These are phyloP conservation scores for Trematocara stigmaticum DNA, from an alignment of 2,113 vertebrate genomes.

Conservation along the genomic window DNA sequence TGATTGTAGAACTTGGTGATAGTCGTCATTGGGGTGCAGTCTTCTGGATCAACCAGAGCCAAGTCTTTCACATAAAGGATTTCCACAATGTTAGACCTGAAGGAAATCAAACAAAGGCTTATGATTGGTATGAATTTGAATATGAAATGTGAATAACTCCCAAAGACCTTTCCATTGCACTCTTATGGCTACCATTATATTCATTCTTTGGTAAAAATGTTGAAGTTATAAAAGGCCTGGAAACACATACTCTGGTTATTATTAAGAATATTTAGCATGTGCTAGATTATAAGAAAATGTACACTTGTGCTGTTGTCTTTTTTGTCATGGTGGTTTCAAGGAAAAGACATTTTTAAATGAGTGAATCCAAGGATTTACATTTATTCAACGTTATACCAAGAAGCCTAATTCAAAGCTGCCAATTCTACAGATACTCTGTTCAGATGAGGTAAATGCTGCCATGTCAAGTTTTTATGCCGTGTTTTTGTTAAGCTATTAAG, in stretches of 20 bases:
- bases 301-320: not conserved
- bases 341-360: not conserved
- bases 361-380: not conserved
- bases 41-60: constrained; percentile 85
- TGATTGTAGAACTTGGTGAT: constrained; percentile 93
- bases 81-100: constrained; percentile 84
- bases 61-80: constrained; percentile 88
- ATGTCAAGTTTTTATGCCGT: not conserved
- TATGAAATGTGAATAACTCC: not conserved
- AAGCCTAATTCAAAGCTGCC: not conserved
- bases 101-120: not conserved
- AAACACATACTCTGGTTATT: not conserved
- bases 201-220: not conserved
- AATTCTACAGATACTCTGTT: not conserved
- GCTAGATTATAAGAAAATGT: not conserved
- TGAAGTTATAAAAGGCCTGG: not conserved
- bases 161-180: not conserved
- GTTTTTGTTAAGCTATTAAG: not conserved
- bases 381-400: not conserved
- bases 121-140: not conserved
- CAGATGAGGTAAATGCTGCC: not conserved
- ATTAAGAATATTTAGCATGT: not conserved
- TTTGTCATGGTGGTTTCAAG: not conserved
- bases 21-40: constrained; percentile 86
- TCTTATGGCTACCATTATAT: not conserved